Evolutionary conservation across 2,888 invertebrate species (phyloP).

Genomic region (Ryuthela nishihirai): DNA sequence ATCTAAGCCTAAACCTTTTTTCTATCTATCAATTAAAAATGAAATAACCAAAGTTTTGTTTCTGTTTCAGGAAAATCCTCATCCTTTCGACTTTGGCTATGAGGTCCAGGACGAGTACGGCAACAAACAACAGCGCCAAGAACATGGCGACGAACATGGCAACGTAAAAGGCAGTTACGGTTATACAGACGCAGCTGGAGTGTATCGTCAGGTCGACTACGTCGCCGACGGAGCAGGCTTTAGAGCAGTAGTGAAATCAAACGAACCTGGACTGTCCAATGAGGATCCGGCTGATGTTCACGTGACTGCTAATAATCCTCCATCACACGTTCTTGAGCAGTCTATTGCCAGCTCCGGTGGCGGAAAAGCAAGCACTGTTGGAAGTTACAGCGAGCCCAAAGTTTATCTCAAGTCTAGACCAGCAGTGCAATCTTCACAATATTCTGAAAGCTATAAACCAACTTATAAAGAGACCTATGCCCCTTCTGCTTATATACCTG

Average conservation of each 20-base stretch:
- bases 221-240: constrained; percentile 40
- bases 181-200: constrained; percentile 30
- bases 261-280: constrained; percentile 24
- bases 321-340: constrained; percentile 15
- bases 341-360: neutral
- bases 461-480: constrained; percentile 8
- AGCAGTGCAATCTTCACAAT: no score
- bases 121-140: constrained; percentile 31
- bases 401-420: constrained; percentile 3
- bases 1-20: no score
- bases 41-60: no score
- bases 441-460: neutral
- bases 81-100: constrained; percentile 37
- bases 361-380: neutral
- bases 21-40: no score
- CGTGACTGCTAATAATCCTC: constrained; percentile 19
- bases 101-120: constrained; percentile 35
- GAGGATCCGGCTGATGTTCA: constrained; percentile 34
- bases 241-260: constrained; percentile 30
- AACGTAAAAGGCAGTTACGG: constrained; percentile 37
- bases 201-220: constrained; percentile 37
- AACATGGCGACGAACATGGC: constrained; percentile 34
- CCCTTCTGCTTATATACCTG: neutral
- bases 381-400: constrained; percentile 15
- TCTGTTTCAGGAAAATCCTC: no score